phyloP scores from a whole-genome alignment of 2,113 vertebrate genomes.

The Odocoileus virginianus region DNA sequence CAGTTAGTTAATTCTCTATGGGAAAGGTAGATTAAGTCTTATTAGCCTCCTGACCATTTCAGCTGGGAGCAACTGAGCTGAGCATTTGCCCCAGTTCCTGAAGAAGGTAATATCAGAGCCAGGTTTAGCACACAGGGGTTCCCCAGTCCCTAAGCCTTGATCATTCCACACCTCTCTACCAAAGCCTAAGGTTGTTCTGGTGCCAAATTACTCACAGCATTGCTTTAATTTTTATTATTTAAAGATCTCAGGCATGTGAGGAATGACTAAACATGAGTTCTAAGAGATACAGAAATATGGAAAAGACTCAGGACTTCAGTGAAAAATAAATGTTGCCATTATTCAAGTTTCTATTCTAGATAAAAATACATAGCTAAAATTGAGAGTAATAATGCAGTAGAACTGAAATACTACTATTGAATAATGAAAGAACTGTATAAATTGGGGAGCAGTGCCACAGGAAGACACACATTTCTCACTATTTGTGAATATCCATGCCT shows the following conservation, averaged over 20 bases:
- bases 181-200: neutral
- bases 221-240: slow-evolving; percentile 48
- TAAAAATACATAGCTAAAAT: slow-evolving; percentile 28
- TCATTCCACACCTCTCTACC: neutral
- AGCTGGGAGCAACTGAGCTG: neutral
- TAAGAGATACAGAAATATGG: slow-evolving; percentile 33
- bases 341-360: slow-evolving; percentile 47
- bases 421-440: neutral
- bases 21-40: neutral
- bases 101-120: neutral
- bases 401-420: slow-evolving; percentile 10
- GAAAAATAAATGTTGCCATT: slow-evolving; percentile 16
- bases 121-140: neutral
- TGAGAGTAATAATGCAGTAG: neutral
- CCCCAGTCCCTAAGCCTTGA: neutral
- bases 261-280: slow-evolving; percentile 58
- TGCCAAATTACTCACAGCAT: neutral
- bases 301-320: slow-evolving; percentile 28
- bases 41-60: neutral
- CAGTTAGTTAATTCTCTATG: neutral
- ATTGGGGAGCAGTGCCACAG: slow-evolving; percentile 16
- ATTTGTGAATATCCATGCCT: neutral
- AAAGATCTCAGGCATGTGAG: slow-evolving; percentile 46
- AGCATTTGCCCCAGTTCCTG: neutral
- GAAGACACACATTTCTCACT: neutral